phyloP scores from a whole-genome alignment of 2,888 invertebrate species.

The Drosophila nr. fundita region DNA sequence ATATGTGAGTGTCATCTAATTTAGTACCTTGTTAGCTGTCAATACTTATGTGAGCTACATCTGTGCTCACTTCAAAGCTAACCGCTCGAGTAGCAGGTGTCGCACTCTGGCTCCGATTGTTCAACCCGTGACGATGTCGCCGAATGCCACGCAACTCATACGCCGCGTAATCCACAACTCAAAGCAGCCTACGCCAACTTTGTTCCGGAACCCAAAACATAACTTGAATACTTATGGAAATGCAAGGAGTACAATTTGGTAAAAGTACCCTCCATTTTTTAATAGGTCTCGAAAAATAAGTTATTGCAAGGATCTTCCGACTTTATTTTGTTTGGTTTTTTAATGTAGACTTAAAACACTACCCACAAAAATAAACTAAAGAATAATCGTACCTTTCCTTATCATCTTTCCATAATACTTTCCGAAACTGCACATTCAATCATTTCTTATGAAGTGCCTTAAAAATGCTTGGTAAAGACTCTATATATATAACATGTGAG shows the following conservation, averaged over 20 bases:
- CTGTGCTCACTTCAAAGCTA: conserved; percentile 63
- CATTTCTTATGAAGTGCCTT: background rate
- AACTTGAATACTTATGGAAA: conserved; percentile 5
- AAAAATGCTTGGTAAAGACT: background rate
- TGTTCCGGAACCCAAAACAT: conserved; percentile 3
- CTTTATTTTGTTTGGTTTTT: too few species aligned
- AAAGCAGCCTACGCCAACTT: conserved; percentile 38
- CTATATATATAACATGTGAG: background rate
- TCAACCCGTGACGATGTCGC: conserved; percentile 47
- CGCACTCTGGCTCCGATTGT: conserved; percentile 48
- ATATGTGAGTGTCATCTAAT: conserved; percentile 63
- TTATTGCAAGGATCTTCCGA: too few species aligned
- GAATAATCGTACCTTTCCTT: background rate
- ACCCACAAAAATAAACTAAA: background rate
- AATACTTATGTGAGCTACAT: conserved; percentile 58
- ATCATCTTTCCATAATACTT: background rate
- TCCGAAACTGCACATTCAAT: background rate
- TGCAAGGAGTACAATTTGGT: background rate
- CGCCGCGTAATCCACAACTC: conserved; percentile 53
- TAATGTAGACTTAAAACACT: background rate
- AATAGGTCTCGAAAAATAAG: too few species aligned
- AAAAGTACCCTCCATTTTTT: too few species aligned
- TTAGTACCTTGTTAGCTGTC: conserved; percentile 74
- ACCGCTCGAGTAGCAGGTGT: conserved; percentile 65
- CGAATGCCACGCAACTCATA: conserved; percentile 61